These are phyloP conservation scores for Tetropium fuscum DNA, from an alignment of 2,888 invertebrate species.

Conservation along the genomic window DNA sequence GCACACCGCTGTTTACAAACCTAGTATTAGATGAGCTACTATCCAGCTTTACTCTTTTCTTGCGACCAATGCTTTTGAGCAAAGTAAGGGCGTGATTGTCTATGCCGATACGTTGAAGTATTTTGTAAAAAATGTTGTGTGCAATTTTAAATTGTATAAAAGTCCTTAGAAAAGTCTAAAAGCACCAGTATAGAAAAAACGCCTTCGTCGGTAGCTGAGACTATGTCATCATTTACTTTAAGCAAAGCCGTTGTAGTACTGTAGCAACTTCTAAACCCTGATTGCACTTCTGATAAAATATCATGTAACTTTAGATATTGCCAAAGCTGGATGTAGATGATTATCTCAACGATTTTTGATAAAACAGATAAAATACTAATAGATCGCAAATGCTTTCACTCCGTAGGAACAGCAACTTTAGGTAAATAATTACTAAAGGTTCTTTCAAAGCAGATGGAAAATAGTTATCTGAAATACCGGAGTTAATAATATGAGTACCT, in stretches of 20 bases:
- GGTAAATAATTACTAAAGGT: slow-evolving; percentile 2
- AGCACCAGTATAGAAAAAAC: not conserved
- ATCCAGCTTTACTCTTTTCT: too few species aligned
- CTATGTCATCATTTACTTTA: slow-evolving; percentile 6
- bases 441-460: slow-evolving; percentile 9
- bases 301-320: slow-evolving; percentile 1
- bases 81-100: too few species aligned
- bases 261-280: slow-evolving; percentile 8
- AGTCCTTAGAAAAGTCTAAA: not conserved
- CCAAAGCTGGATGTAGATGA: not conserved
- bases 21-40: too few species aligned
- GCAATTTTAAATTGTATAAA: too few species aligned
- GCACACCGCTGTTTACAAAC: too few species aligned
- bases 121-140: too few species aligned
- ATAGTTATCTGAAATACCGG: slow-evolving; percentile 1
- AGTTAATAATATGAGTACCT: slow-evolving; percentile 8
- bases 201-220: not conserved
- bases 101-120: too few species aligned
- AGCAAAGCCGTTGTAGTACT: slow-evolving; percentile 10
- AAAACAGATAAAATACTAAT: slow-evolving; percentile 1
- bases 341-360: slow-evolving; percentile 13
- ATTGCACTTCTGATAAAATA: slow-evolving; percentile 7
- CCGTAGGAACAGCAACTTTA: slow-evolving; percentile 2
- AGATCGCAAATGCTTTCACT: slow-evolving; percentile 6
- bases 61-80: too few species aligned